A percentile compares a stretch with the other conserved stretches of the same genome.
Evolutionary conservation across 2,797 vertebrate species (phyloP).

Genomic region (Hippopotamyrus pictus): DNA sequence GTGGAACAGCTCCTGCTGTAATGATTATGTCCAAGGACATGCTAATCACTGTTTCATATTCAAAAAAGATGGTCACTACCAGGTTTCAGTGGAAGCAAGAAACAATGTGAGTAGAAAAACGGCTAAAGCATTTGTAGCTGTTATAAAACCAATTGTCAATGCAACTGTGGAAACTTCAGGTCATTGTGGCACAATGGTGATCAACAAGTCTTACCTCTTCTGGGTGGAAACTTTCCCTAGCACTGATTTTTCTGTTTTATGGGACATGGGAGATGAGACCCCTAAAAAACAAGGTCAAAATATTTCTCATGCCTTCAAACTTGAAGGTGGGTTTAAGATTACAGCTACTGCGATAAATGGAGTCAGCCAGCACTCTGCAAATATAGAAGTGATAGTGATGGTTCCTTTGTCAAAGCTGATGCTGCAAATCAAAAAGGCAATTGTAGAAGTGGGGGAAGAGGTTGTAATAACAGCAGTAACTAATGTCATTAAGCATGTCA

Average conservation of each 20-base stretch:
- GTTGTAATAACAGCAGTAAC: conserved; percentile 49
- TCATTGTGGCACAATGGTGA: conserved; percentile 32
- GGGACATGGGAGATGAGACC: conserved; percentile 69
- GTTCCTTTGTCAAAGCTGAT: conserved; percentile 49
- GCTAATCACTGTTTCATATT: conserved; percentile 56
- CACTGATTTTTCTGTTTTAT: conserved; percentile 53
- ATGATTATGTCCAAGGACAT: conserved; percentile 26
- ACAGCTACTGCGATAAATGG: conserved; percentile 52
- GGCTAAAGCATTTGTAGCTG: conserved; percentile 38
- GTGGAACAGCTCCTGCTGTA: conserved; percentile 47
- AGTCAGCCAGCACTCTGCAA: conserved; percentile 48
- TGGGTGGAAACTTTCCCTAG: conserved; percentile 46
- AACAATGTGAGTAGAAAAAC: conserved; percentile 58
- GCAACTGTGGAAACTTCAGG: conserved; percentile 42
- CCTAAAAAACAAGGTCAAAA: conserved; percentile 35
- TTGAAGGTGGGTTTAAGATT: conserved; percentile 49
- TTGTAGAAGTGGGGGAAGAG: conserved; percentile 48
- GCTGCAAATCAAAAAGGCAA: conserved; percentile 41
- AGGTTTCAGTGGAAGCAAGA: conserved; percentile 48
- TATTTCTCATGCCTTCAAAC: conserved; percentile 52
- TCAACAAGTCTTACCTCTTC: conserved; percentile 48
- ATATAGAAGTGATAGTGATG: conserved; percentile 46
- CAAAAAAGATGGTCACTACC: conserved; percentile 50
- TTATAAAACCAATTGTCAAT: conserved; percentile 52
- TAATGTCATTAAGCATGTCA: conserved; percentile 41